Evolutionary conservation across 1,140 invertebrate genomes (phyloP).

Genomic region (Ceratina japonica): DNA sequence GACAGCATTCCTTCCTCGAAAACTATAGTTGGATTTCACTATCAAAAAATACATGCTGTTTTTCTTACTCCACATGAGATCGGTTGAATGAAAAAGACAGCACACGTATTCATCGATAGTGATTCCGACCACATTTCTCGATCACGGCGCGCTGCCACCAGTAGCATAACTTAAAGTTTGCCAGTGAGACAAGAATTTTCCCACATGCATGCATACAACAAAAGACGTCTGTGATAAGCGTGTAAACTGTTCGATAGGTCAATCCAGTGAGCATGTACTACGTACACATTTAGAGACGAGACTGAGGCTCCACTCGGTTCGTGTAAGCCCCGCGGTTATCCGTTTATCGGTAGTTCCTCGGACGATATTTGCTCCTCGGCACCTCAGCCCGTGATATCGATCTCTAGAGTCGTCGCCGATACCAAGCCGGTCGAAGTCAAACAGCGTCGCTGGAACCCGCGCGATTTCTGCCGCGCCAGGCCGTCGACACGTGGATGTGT

Average conservation of each 20-base stretch:
- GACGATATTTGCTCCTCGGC: conserved; percentile 47
- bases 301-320: conserved; percentile 14
- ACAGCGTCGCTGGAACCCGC: conserved; percentile 34
- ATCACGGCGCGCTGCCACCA: too few relatives aligned
- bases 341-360: conserved; percentile 5
- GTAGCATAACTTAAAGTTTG: too few relatives aligned
- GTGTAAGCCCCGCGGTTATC: not conserved
- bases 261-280: not conserved
- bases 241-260: not conserved
- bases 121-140: too few relatives aligned
- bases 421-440: conserved; percentile 46
- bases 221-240: not conserved
- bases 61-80: too few relatives aligned
- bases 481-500: conserved; percentile 47
- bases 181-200: too few relatives aligned
- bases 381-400: conserved; percentile 36
- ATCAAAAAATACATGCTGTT: too few relatives aligned
- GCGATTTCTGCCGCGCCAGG: conserved; percentile 49
- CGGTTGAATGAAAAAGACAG: too few relatives aligned
- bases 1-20: too few relatives aligned
- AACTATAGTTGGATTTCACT: too few relatives aligned
- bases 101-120: too few relatives aligned
- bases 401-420: conserved; percentile 26
- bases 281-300: not conserved
- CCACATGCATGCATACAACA: too few relatives aligned